Evolutionary conservation across 2,797 vertebrate genomes (phyloP), one percentile per base, ranked within the genome.

Genomic region (Urophycis tenuis): DNA sequence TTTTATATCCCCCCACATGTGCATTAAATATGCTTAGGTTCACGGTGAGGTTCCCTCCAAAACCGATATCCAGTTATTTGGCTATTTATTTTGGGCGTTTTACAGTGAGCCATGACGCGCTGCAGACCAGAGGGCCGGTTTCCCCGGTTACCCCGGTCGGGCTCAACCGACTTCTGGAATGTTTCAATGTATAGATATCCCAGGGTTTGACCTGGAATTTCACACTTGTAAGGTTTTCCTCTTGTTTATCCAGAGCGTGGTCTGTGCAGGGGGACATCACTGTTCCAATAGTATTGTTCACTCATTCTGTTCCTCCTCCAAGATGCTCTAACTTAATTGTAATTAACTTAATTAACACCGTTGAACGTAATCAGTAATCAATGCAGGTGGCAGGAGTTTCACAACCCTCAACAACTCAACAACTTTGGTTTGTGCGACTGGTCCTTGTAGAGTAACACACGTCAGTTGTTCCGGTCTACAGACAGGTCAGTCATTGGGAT

Each of bases 81-180:
- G 3, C 25, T 29, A 36, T 77, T 78, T 82, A 77, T 76, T 78
- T 19, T 76, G 64, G 79, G 19, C 34, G 34, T 81, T 78, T 81
- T 77, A 82, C 75, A 71, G 30, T 78, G 75, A 75, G 45, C 78
- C 71, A 67, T 76, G 31, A 81, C 74, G 53, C n/a, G 76, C 45
- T 60, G 73, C 72, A 75, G 82, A 80, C 35, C 31, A 11, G 77
- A 73, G 36, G 22, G 3, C 70, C 53, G 12, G 35, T 75, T 33
- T 71, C 75, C 14, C 0, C 79, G 39, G 35, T 69, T 41, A 72
- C 80, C 76, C 74, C 64, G 75, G 72, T 79, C 74, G 76, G 64
- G 22, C 8, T 12, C 60, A 67, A 29, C 60, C 10, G 5, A 67
- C n/a, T 67, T 67, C 53, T 67, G 60, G 60, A 67, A 67, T 67